Conservation (phyloP, 2,888 invertebrate genomes). For the Drosophila stalkeri region DNA sequence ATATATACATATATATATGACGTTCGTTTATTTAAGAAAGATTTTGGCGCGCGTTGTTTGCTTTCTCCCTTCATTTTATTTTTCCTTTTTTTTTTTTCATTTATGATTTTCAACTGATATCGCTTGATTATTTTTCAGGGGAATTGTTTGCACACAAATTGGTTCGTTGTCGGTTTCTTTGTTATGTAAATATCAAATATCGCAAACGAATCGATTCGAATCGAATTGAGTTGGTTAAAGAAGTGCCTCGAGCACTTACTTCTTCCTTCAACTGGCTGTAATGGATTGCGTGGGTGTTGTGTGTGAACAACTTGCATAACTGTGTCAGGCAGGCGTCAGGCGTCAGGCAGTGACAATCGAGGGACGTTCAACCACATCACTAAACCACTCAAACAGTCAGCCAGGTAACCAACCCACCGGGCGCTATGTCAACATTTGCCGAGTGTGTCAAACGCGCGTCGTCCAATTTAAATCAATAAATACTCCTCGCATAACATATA, state of each 20-base stretch:
- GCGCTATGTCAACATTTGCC: constrained; percentile 69
- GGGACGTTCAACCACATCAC: constrained; percentile 9
- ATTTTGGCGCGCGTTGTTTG: constrained; percentile 65
- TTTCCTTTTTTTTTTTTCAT: neutral
- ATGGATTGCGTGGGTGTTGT: constrained; percentile 71
- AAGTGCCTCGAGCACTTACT: constrained; percentile 7
- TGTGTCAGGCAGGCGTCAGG: constrained; percentile 63
- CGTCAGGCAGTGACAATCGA: constrained; percentile 6
- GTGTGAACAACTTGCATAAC: constrained; percentile 77
- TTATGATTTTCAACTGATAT: constrained; percentile 57
- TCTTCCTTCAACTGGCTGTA: constrained; percentile 37
- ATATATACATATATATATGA: neutral
- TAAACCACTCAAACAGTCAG: constrained; percentile 15
- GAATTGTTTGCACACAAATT: constrained; percentile 63
- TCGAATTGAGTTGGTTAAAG: constrained; percentile 39
- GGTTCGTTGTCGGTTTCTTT: constrained; percentile 36
- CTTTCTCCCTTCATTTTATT: neutral
- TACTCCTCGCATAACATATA: constrained; percentile 16
- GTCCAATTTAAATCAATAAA: constrained; percentile 72
- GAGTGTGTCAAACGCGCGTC: constrained; percentile 78
- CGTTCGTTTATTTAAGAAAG: constrained; percentile 63
- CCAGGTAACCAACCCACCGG: constrained; percentile 35
- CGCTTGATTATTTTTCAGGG: constrained; percentile 48
- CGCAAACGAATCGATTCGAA: constrained; percentile 20
- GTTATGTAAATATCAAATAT: constrained; percentile 63